Base-by-base conservation (phyloP, 2,888 invertebrate genomes). In the Campoplex nolae region DNA sequence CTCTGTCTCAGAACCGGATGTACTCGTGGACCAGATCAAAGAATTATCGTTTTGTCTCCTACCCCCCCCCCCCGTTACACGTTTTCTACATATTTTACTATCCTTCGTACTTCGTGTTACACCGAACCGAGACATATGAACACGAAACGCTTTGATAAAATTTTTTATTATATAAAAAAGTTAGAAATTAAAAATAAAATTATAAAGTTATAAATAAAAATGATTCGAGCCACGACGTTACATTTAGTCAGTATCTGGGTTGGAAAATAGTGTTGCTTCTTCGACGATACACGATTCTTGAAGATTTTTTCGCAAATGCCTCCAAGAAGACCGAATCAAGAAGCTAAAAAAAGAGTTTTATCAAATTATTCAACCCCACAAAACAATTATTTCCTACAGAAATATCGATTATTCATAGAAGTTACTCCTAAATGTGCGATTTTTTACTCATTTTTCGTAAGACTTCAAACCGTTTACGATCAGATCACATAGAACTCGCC, bases 21-120 rank as follows among this genome's bases (percentile, higher is more conserved):
- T 88, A 83, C 81, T 81, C 81, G 84, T 86, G 86, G 89, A 88
- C 85, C 86, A 89, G 85, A 89, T 89, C 89, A 89, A 89, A 89
- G 89, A 87, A 68, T 67, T 35, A 86, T 86, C 83, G 32, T 76
- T 86, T 83, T 80, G 75, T 79, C 78, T 70, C 67, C 42, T 67
- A 67, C 28, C 23, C 23, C 23, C 23, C 23, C 23, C 38, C 32
- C 32, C n/a, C 70, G 11, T 42, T 18, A 51, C 38, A 23, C 51
- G 65, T 32, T 16, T 51, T 74, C 51, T 45, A 62, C 58, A 42
- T 73, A 65, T 75, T 62, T 75, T 38, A 23, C 74, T 35, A 65
- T 73, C 58, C 62, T 65, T 76, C 76, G 70, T 71, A 18, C 70
- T 70, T 48, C 45, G 6, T 71, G 79, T 80, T 70, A 75, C 62